Evolutionary conservation across 2,797 vertebrate species (phyloP).

Genomic region (Anguilla anguilla): DNA sequence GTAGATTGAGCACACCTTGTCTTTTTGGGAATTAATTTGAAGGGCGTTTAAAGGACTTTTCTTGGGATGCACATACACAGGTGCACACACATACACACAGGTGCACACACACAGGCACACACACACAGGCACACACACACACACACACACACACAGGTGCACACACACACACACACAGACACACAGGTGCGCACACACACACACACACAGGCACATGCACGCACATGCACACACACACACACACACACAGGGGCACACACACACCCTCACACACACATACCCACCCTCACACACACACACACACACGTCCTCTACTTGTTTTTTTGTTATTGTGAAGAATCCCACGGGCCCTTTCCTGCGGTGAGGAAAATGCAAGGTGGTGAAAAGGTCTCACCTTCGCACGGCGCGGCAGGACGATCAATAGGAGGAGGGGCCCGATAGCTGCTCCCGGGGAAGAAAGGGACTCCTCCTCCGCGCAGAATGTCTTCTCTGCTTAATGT

Average conservation of each 20-base stretch:
- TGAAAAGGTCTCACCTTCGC: conserved; percentile 5
- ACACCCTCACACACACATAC: too few species aligned
- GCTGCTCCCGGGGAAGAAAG: conserved; percentile 1
- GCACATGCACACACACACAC: too few species aligned
- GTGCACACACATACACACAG: background rate
- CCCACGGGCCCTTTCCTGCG: background rate
- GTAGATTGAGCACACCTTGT: conserved; percentile 31
- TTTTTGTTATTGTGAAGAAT: background rate
- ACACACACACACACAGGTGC: too few species aligned
- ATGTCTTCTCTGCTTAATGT: conserved; percentile 17
- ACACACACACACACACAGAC: too few species aligned
- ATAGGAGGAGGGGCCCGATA: conserved; percentile 10
- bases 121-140: too few species aligned
- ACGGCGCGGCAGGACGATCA: conserved; percentile 5
- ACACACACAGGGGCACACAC: too few species aligned
- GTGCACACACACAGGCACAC: too few species aligned
- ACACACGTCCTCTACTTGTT: background rate
- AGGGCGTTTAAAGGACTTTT: background rate
- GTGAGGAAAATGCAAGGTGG: background rate
- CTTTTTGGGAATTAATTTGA: background rate
- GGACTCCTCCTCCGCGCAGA: background rate
- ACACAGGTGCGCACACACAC: too few species aligned
- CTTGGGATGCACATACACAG: background rate
- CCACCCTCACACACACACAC: background rate
- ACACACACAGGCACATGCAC: too few species aligned